A percentile compares a stretch with the other conserved stretches of the same genome.
These are phyloP conservation scores for Lepus timidus DNA, from an alignment of 2,113 vertebrate genomes.

Conservation along the genomic window DNA sequence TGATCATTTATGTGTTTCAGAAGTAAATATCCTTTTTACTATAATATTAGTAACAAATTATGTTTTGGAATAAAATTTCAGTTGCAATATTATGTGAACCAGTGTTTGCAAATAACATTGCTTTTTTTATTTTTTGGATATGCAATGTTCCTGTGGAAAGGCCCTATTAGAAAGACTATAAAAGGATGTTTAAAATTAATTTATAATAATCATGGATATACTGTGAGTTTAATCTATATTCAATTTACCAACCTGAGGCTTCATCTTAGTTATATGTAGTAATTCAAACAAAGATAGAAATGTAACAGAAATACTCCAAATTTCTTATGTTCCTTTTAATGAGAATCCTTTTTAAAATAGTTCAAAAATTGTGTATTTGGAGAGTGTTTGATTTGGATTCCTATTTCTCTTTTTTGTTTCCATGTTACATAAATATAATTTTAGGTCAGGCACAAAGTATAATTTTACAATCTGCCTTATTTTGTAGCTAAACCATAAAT, in stretches of 20 bases:
- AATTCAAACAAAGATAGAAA: background rate
- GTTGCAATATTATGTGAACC: background rate
- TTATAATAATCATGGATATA: background rate
- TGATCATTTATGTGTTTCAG: background rate
- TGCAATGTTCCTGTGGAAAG: background rate
- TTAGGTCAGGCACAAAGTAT: background rate
- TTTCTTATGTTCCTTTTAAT: background rate
- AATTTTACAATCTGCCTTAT: background rate
- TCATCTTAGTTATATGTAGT: background rate
- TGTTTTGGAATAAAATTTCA: slow-evolving; percentile 10
- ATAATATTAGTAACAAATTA: background rate
- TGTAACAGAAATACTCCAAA: background rate
- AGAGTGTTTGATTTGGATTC: background rate
- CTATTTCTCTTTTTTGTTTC: background rate
- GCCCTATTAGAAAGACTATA: background rate
- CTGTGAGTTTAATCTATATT: background rate
- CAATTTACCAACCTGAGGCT: background rate
- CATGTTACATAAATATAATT: background rate
- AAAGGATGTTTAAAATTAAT: background rate
- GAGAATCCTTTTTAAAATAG: background rate
- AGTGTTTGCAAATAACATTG: background rate
- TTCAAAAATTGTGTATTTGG: background rate
- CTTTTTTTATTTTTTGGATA: background rate
- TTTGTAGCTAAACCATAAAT: background rate
- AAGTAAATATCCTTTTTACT: background rate